Evolutionary conservation across 2,888 invertebrate genomes (phyloP).

Genomic region (Tiliacea citrago): DNA sequence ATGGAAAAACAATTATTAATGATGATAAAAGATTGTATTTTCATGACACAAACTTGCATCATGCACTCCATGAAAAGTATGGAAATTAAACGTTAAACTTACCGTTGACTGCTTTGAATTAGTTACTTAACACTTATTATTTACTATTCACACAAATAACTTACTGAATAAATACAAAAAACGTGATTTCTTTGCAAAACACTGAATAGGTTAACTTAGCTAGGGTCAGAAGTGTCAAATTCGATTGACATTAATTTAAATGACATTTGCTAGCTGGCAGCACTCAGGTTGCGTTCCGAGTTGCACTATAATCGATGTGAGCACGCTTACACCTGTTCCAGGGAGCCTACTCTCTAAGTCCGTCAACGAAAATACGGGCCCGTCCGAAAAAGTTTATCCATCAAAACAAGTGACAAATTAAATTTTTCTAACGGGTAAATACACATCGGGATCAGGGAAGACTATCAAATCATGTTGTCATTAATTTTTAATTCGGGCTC

Average conservation of each 20-base stretch:
- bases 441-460: too few species aligned
- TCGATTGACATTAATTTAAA: slow-evolving; percentile 13
- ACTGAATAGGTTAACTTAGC: slow-evolving; percentile 46
- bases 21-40: slow-evolving; percentile 16
- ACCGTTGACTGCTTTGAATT: slow-evolving; percentile 12
- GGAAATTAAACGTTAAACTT: slow-evolving; percentile 22
- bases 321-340: too few species aligned
- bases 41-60: slow-evolving; percentile 26
- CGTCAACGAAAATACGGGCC: too few species aligned
- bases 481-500: too few species aligned
- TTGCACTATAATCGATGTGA: too few species aligned
- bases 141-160: slow-evolving; percentile 7
- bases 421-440: too few species aligned
- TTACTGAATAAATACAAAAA: slow-evolving; percentile 28
- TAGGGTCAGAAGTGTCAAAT: slow-evolving; percentile 43
- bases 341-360: too few species aligned
- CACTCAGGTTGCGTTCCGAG: too few species aligned
- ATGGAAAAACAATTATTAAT: slow-evolving; percentile 46
- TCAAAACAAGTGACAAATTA: too few species aligned
- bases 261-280: slow-evolving; percentile 16
- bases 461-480: too few species aligned
- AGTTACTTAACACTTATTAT: slow-evolving; percentile 5
- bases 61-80: slow-evolving; percentile 3
- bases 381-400: too few species aligned
- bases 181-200: slow-evolving; percentile 24